Percentiles rank a stretch among this genome's conserved stretches.
Conservation (phyloP, 2,113 vertebrate species). For the Grantiella picta region DNA sequence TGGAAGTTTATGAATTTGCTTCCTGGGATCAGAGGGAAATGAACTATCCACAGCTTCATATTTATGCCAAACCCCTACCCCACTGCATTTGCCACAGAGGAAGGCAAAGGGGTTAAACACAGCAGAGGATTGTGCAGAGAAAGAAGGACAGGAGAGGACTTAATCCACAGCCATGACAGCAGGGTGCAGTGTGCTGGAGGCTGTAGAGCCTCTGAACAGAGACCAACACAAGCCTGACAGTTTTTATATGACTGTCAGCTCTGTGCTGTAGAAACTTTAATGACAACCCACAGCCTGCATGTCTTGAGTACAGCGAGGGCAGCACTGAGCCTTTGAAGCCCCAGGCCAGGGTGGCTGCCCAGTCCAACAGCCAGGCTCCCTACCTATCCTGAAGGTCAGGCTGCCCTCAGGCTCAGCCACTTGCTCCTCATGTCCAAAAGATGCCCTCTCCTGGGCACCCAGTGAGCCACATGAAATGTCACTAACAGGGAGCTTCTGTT, state of each 20-base stretch:
- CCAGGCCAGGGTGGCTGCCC: neutral
- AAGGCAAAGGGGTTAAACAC: neutral
- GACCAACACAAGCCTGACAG: neutral
- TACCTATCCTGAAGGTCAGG: slow-evolving; percentile 28
- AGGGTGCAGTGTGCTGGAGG: neutral
- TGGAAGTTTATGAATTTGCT: neutral
- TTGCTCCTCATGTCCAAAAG: neutral
- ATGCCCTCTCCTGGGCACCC: slow-evolving; percentile 23
- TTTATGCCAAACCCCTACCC: neutral
- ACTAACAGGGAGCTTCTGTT: neutral
- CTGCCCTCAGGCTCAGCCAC: neutral
- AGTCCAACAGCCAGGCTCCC: neutral
- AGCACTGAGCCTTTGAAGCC: neutral
- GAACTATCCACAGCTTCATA: neutral
- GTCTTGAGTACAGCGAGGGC: neutral
- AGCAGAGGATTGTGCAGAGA: neutral
- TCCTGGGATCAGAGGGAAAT: neutral
- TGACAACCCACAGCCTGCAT: neutral
- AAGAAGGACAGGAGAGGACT: neutral
- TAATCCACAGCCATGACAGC: neutral
- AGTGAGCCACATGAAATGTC: neutral
- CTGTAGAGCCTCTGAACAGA: neutral
- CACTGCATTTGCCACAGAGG: neutral
- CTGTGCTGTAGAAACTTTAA: neutral
- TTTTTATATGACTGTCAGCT: neutral